phyloP scores from a whole-genome alignment of 2,888 invertebrate genomes.

The Sabellastarte sp. region DNA sequence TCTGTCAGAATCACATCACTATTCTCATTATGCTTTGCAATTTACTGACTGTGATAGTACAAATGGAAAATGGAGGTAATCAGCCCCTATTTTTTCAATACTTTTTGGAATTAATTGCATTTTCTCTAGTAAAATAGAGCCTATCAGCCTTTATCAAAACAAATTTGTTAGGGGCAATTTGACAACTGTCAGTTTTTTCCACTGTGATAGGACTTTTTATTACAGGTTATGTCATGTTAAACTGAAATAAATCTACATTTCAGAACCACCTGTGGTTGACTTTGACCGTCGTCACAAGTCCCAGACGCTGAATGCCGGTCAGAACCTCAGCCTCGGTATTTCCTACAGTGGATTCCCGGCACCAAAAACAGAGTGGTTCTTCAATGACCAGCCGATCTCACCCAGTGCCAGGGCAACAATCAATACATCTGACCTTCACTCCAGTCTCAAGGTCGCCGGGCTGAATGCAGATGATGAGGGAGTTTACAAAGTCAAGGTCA shows the following conservation, averaged over 20 bases:
- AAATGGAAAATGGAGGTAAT: too few relatives aligned
- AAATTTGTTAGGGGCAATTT: too few relatives aligned
- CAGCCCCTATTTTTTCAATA: too few relatives aligned
- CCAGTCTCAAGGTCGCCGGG: constrained; percentile 53
- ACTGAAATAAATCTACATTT: too few relatives aligned
- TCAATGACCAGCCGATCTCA: constrained; percentile 24
- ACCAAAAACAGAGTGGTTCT: constrained; percentile 31
- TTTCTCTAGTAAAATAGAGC: too few relatives aligned
- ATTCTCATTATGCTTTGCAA: too few relatives aligned
- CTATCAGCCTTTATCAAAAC: too few relatives aligned
- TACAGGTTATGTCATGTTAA: neutral
- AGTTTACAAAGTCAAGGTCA: constrained; percentile 78
- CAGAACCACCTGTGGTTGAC: constrained; percentile 28
- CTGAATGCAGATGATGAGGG: constrained; percentile 78
- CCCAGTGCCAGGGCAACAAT: constrained; percentile 10
- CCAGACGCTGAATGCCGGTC: constrained; percentile 26
- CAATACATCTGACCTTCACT: constrained; percentile 22
- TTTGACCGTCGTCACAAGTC: constrained; percentile 24
- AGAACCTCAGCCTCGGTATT: constrained; percentile 25
- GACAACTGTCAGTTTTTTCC: too few relatives aligned
- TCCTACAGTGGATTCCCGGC: constrained; percentile 28
- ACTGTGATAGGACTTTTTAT: too few relatives aligned
- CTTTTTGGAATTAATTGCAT: too few relatives aligned
- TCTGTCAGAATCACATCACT: too few relatives aligned
- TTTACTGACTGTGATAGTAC: too few relatives aligned